Conservation (phyloP, 2,113 vertebrate genomes). For the Sarotherodon lohbergeri region DNA sequence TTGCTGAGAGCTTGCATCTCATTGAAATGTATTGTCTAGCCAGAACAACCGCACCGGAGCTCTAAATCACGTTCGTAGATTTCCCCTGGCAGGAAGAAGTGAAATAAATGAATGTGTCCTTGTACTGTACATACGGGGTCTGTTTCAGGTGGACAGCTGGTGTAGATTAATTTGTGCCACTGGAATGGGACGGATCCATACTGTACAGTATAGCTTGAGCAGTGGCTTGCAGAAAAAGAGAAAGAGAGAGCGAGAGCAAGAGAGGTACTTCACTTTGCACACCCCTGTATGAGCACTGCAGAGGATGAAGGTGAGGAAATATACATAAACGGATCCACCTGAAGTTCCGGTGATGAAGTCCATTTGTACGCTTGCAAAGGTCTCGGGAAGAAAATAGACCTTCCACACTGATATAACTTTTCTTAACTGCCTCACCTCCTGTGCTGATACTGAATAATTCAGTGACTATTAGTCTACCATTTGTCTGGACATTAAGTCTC, state of each 20-base stretch:
- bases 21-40: conserved; percentile 25
- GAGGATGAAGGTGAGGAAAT: conserved; percentile 78
- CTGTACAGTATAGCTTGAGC: conserved; percentile 61
- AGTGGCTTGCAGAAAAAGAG: conserved; percentile 1
- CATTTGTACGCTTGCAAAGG: conserved; percentile 36
- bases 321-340: conserved; percentile 25
- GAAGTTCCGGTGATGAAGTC: conserved; percentile 9
- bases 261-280: conserved; percentile 60
- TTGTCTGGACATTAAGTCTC: conserved; percentile 50
- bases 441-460: conserved; percentile 51
- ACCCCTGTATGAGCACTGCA: conserved; percentile 72
- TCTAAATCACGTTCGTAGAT: conserved; percentile 26
- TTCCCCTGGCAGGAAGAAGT: conserved; percentile 12
- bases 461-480: conserved; percentile 46
- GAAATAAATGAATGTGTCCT: conserved; percentile 51
- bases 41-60: background rate
- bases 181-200: conserved; percentile 67
- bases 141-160: conserved; percentile 55
- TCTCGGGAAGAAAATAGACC: conserved; percentile 24
- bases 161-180: conserved; percentile 76
- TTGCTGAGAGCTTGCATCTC: background rate
- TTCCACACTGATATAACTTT: conserved; percentile 26
- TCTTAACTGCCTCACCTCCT: conserved; percentile 47
- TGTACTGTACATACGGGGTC: conserved; percentile 5
- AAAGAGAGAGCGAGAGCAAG: background rate